Conservation (phyloP, 1,140 invertebrate species). For the Rhopalosiphum maidis region DNA sequence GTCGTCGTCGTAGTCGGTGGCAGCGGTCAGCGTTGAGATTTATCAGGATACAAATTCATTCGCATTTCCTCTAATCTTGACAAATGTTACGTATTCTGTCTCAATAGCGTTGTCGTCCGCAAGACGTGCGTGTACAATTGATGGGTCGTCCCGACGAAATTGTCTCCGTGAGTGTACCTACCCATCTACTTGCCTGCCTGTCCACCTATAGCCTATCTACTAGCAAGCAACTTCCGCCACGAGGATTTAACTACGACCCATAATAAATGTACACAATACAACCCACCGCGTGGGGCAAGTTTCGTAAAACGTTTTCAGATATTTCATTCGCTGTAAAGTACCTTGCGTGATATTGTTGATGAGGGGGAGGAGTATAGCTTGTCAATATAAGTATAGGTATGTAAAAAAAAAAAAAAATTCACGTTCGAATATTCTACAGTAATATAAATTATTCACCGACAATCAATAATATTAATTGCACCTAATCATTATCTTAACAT, state of each 20-base stretch:
- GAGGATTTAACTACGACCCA: background rate
- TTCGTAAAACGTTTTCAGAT: background rate
- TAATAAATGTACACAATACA: background rate
- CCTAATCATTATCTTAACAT: background rate
- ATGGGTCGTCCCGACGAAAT: background rate
- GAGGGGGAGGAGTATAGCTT: background rate
- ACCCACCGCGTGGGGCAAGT: too few relatives aligned
- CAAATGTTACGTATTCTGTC: constrained; percentile 10
- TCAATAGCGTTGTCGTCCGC: background rate
- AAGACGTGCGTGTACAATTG: background rate
- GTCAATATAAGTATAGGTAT: background rate
- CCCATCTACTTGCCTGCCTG: background rate
- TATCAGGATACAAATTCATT: constrained; percentile 28
- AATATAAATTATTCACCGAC: background rate
- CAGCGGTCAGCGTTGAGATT: background rate
- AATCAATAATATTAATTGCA: too few relatives aligned
- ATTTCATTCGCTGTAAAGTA: background rate
- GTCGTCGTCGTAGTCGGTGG: background rate
- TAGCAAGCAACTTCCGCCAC: background rate
- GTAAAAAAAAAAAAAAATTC: background rate
- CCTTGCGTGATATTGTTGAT: background rate
- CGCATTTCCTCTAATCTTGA: constrained; percentile 24
- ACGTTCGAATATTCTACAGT: background rate
- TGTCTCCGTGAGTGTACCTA: background rate
- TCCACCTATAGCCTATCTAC: background rate